These are phyloP conservation scores for Oscheius sp. DNA, from an alignment of 1,140 invertebrate species.

Conservation along the genomic window DNA sequence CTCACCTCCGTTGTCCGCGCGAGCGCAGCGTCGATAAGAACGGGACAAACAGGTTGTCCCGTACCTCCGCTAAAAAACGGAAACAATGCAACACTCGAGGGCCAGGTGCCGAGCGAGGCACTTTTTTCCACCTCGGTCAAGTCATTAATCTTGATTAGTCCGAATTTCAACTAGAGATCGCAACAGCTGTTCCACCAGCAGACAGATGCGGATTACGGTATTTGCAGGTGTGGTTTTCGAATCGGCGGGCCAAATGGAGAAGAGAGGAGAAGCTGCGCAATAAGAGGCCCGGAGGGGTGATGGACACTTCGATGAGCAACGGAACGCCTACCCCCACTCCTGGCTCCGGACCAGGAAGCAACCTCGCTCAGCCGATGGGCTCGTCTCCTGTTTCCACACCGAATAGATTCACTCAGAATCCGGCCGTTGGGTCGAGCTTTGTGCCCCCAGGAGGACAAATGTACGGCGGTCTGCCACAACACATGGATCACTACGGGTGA, in stretches of 20 bases:
- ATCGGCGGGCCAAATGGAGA: constrained; percentile 94
- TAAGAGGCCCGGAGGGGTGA: constrained; percentile 39
- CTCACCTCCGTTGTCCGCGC: not conserved
- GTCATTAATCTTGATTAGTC: constrained; percentile 11
- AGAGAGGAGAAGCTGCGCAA: constrained; percentile 84
- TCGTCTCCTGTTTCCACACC: constrained; percentile 31
- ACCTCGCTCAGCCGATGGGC: constrained; percentile 16
- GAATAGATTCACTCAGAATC: constrained; percentile 35
- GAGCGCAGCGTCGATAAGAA: constrained; percentile 1
- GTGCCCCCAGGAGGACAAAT: constrained; percentile 44
- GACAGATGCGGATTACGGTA: not conserved
- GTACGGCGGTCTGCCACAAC: constrained; percentile 42
- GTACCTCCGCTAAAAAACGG: not conserved
- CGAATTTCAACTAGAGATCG: constrained; percentile 7
- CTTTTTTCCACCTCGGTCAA: constrained; percentile 2
- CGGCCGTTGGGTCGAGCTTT: constrained; percentile 35
- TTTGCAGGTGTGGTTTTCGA: constrained; percentile 80
- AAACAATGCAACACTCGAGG: constrained; percentile 1
- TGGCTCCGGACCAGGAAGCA: constrained; percentile 25
- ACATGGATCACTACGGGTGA: constrained; percentile 49
- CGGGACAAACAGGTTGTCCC: not conserved
- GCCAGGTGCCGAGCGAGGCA: not conserved
- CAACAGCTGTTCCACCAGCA: constrained; percentile 5
- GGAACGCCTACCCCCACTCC: constrained; percentile 33
- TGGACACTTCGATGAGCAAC: constrained; percentile 43